Evolutionary conservation across 2,888 invertebrate genomes (phyloP).

Genomic region (Epinotia demarniana): DNA sequence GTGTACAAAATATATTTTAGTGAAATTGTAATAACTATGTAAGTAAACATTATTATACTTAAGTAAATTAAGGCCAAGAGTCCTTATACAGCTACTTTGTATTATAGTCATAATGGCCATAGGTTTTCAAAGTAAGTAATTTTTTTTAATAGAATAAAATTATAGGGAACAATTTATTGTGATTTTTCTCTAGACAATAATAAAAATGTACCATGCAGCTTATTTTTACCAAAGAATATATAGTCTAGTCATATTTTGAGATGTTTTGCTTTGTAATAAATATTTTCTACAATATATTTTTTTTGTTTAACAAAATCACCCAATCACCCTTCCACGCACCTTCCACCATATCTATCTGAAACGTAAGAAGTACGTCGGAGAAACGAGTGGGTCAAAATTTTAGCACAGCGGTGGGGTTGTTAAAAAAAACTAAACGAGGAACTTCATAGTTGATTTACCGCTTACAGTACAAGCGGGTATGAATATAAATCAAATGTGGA

Average conservation of each 20-base stretch:
- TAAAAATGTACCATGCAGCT: constrained; percentile 57
- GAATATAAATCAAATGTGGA: constrained; percentile 84
- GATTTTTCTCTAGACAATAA: constrained; percentile 57
- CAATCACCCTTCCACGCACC: background rate
- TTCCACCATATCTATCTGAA: background rate
- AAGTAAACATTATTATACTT: background rate
- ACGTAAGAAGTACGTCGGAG: background rate
- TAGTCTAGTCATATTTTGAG: constrained; percentile 72
- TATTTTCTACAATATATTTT: constrained; percentile 41
- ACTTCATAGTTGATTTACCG: constrained; percentile 77
- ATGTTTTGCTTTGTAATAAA: constrained; percentile 50
- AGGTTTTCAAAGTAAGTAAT: background rate
- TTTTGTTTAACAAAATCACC: background rate
- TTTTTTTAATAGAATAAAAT: constrained; percentile 11
- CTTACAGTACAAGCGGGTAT: constrained; percentile 79
- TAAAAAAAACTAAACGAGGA: constrained; percentile 48
- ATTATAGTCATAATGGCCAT: no score
- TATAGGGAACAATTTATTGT: constrained; percentile 35
- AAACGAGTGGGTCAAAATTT: background rate
- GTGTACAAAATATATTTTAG: constrained; percentile 49
- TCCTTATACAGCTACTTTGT: background rate
- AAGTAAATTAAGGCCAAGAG: constrained; percentile 10
- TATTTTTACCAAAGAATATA: constrained; percentile 63
- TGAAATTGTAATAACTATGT: constrained; percentile 7
- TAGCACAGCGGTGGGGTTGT: background rate